phyloP scores from a whole-genome alignment of 35 echinoderm and acorn worm genomes.

The Apostichopus japonicus region DNA sequence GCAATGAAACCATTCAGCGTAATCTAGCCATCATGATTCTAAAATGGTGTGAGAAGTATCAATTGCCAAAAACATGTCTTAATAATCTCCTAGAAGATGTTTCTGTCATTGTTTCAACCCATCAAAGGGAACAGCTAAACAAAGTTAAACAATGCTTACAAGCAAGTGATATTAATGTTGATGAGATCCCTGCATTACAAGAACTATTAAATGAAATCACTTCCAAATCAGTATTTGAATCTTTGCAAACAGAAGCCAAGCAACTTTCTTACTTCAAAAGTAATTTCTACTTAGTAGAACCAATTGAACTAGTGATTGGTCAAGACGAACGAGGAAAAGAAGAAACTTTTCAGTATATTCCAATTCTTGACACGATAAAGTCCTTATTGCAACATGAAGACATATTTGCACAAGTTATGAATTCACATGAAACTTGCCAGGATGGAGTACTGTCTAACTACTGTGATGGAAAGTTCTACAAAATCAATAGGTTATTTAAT shows the following conservation, averaged over 20 bases:
- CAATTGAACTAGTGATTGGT: slow-evolving; percentile 20
- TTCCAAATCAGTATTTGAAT: slow-evolving; percentile 33
- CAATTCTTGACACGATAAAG: slow-evolving; percentile 24
- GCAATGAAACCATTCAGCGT: slow-evolving; percentile 26
- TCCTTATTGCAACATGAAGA: slow-evolving; percentile 33
- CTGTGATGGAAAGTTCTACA: too few relatives aligned
- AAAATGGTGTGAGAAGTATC: slow-evolving; percentile 39
- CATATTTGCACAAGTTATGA: slow-evolving; percentile 42
- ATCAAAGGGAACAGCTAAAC: neutral
- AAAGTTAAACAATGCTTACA: slow-evolving; percentile 38
- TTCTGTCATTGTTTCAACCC: neutral
- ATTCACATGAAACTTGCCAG: slow-evolving; percentile 23
- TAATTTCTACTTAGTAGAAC: slow-evolving; percentile 23
- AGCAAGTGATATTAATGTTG: neutral
- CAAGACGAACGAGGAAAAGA: neutral
- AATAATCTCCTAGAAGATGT: slow-evolving; percentile 42
- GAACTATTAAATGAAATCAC: slow-evolving; percentile 2
- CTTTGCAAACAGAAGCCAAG: slow-evolving; percentile 13
- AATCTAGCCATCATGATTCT: slow-evolving; percentile 28
- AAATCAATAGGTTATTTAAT: too few relatives aligned
- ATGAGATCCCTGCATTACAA: slow-evolving; percentile 27
- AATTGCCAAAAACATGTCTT: slow-evolving; percentile 38
- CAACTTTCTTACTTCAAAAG: slow-evolving; percentile 38
- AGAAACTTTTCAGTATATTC: slow-evolving; percentile 46
- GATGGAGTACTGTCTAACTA: neutral